These are phyloP conservation scores for Ostrea edulis DNA, from an alignment of 1,140 invertebrate species.

Conservation along the genomic window DNA sequence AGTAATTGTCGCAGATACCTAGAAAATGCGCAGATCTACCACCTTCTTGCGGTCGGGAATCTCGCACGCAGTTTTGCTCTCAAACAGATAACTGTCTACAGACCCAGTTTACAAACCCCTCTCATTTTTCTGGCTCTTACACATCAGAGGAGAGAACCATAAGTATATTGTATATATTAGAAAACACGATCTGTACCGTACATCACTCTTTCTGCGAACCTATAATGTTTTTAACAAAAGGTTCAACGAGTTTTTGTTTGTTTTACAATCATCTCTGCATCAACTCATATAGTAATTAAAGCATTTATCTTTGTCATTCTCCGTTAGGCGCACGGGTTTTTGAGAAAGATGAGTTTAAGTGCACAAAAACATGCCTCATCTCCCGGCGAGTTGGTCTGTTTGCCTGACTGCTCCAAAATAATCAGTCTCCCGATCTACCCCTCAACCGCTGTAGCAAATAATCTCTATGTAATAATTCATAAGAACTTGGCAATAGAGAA, in stretches of 20 bases:
- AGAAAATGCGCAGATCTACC: neutral
- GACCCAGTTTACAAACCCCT: neutral
- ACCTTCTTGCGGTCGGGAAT: neutral
- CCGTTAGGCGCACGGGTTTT: neutral
- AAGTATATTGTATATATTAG: constrained; percentile 3
- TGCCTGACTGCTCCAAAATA: neutral
- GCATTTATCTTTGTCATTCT: constrained; percentile 25
- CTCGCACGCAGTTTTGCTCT: neutral
- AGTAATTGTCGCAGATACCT: neutral
- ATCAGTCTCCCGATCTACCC: neutral
- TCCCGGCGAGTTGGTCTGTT: neutral
- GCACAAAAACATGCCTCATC: constrained; percentile 3
- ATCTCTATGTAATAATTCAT: neutral
- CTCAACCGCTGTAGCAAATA: neutral
- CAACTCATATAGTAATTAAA: constrained; percentile 21
- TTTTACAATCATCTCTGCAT: constrained; percentile 28
- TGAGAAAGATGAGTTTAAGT: constrained; percentile 6
- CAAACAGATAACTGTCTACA: neutral
- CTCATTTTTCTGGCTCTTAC: neutral
- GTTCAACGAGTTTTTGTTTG: constrained; percentile 38
- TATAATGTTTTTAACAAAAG: constrained; percentile 25
- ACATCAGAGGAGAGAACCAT: neutral
- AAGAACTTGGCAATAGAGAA: neutral
- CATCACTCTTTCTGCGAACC: constrained; percentile 21
- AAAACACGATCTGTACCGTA: constrained; percentile 3